Evolutionary conservation across 2,797 vertebrate species (phyloP), one percentile per base, ranked within the genome.

Genomic region (Echiichthys vipera): DNA sequence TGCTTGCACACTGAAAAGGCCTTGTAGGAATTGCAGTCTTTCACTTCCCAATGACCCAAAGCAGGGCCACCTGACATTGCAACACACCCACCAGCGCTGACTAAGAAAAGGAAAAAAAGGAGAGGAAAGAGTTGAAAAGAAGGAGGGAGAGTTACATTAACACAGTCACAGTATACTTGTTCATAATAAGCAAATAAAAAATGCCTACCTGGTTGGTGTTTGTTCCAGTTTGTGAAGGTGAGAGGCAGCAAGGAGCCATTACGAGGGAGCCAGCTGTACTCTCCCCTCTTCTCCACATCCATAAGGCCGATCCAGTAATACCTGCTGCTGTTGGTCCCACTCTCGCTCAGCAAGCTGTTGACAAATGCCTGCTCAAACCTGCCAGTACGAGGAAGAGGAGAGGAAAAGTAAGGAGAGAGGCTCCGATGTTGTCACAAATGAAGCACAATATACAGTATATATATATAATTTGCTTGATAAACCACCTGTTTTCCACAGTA

Each of bases 321-420:
- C 76, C 39, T 75, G 58, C 93, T 90, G 18, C 92, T 92, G 22
- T 89, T 92, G 77, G 92, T 87, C 10, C 87, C 91, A 27, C 80
- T 71, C 20, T 89, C 94, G 34, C 7, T 94, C 84, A 99, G 94
- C 90, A 98, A 90, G 88, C 94, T 97, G 93, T 95, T 96, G 74
- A 99, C 85, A 84, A 98, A 99, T 20, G 94, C 95, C 91, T 99
- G 98, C 89, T 99, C 97, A 90, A 97, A 99, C 94, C 97, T 98
- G 89, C 57, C 63, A 45, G 27, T 32, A 46, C 1, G 30, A 53
- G 17, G 27, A 61, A 30, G 30, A 62, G 15, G 27, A 68, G 13
- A 59, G 29, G 13, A 17, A 10, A 66, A 10, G 24, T 50, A 29
- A 77, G 39, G 29, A 43, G 4, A 53, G 18, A 56, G 50, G 8